Base-by-base conservation (phyloP, 2,113 vertebrate species). In the Erinaceus europaeus region DNA sequence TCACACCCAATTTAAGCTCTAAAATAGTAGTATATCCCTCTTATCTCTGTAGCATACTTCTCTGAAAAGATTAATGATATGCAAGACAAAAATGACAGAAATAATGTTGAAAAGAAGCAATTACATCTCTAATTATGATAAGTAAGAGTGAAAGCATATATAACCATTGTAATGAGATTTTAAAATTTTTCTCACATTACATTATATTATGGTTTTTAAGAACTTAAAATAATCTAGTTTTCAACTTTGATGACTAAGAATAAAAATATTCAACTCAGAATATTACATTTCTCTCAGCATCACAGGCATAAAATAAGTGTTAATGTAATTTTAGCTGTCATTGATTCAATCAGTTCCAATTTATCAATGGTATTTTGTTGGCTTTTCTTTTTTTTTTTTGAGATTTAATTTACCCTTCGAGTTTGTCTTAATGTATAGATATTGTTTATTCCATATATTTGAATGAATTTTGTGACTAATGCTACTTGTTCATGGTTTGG, bases 1-100 rank as follows among this genome's bases (percentile, higher is more conserved):
- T 82, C n/a, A 80, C 44, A 88, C 36, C 11, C 38, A 84, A 85
- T 81, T 94, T 88, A 88, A 81, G 52, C 59, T 48, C 29, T 67
- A 85, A 88, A 68, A 25, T 1, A 55, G 25, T n/a, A 40, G 64
- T 82, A 71, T 81, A 40, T 21, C 53, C n/a, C 67, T 81, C 25
- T 76, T 20, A 67, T 81, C 32, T 55, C 42, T 92, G 4, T 68
- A 65, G 62, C 40, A 87, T 21, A 36, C 25, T 81, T 71, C 27
- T 90, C 11, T 48, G 65, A 72, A 36, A 74, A 83, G 44, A 90
- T 84, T 64, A 87, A 71, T 12, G 25, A 77, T 55, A 36, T 13
- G 1, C 21, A 85, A 86, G 69, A 1, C 9, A 64, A 27, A 55
- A 75, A 87, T 52, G 29, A 9, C 5, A 83, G 32, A 79, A 65